These are phyloP conservation scores for Drosophila testacea DNA, from an alignment of 2,888 invertebrate genomes.

Conservation along the genomic window DNA sequence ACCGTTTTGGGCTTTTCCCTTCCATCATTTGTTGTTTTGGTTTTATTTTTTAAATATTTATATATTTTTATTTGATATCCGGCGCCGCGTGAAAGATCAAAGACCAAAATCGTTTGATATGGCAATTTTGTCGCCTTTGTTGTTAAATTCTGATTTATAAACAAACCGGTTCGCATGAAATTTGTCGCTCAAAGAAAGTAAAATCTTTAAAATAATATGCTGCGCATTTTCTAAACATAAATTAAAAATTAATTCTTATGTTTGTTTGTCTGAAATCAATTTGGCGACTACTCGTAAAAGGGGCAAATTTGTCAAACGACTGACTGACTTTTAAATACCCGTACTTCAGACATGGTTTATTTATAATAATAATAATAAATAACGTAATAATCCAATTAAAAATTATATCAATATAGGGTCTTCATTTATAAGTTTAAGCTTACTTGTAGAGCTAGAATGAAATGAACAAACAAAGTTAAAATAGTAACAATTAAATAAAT, in stretches of 20 bases:
- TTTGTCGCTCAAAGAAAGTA: constrained; percentile 64
- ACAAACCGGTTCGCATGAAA: constrained; percentile 57
- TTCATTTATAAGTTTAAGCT: too few relatives aligned
- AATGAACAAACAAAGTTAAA: too few relatives aligned
- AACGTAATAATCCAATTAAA: too few relatives aligned
- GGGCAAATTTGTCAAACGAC: neutral
- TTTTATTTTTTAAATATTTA: constrained; percentile 8
- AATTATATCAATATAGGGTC: too few relatives aligned
- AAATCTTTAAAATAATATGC: constrained; percentile 45
- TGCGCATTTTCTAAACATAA: constrained; percentile 41
- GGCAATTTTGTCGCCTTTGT: constrained; percentile 68
- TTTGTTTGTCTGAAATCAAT: neutral
- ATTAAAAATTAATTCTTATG: constrained; percentile 24
- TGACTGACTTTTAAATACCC: constrained; percentile 1
- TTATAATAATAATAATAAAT: too few relatives aligned
- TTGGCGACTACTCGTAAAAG: neutral
- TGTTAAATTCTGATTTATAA: constrained; percentile 54
- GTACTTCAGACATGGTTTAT: neutral
- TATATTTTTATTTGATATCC: constrained; percentile 33
- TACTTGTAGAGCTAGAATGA: too few relatives aligned
- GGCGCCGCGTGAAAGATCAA: constrained; percentile 53
- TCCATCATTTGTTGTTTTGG: constrained; percentile 1
- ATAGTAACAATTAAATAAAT: too few relatives aligned
- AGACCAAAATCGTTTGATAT: constrained; percentile 48
- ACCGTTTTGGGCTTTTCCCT: constrained; percentile 53